Evolutionary conservation across 1,140 invertebrate species (phyloP), one percentile per base, ranked within the genome.

Genomic region (Medauroidea extradentata): DNA sequence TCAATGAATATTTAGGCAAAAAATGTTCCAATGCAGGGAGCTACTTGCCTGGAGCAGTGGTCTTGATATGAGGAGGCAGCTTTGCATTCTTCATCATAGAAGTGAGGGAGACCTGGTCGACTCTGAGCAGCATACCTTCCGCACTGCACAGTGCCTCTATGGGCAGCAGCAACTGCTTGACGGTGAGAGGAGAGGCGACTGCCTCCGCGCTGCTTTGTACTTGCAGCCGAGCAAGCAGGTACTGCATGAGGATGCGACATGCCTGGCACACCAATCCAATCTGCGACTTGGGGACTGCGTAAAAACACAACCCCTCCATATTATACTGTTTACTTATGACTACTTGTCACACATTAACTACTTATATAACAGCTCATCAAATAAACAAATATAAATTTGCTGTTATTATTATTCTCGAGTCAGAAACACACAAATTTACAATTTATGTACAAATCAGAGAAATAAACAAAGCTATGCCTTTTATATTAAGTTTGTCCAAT

Each of bases 81-180:
- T 84, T 85, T 39, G 85, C 81, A 63, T 83, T 83, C 67, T 87
- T 87, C 79, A 89, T 81, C 16, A 82, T 79, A 46, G 83, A 79
- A 14, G 81, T 80, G 14, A 89, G 77, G 23, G 81, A 79, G 19
- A 81, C 73, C 57, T 88, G 80, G 69, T 86, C 83, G 3, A 76
- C 67, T 42, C 78, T 75, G 16, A 78, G 76, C 4, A 85, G 75
- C 23, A 80, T 69, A 34, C 80, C 79, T 49, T 79, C 77, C 13
- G 83, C 83, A 21, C 76, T 77, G 62, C 84, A 86, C 60, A 86
- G 67, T 14, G 82, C 81, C 58, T 77, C 75, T 59, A 85, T 80
- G 4, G 83, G 80, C 51, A 83, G 72, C 44, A 86, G 63, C 52
- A 84, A 65, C 53, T 82, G 80, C 60, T 81, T 81, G 43, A 77